Conservation (phyloP, 1,140 invertebrate species). For the Temnothorax longispinosus region DNA sequence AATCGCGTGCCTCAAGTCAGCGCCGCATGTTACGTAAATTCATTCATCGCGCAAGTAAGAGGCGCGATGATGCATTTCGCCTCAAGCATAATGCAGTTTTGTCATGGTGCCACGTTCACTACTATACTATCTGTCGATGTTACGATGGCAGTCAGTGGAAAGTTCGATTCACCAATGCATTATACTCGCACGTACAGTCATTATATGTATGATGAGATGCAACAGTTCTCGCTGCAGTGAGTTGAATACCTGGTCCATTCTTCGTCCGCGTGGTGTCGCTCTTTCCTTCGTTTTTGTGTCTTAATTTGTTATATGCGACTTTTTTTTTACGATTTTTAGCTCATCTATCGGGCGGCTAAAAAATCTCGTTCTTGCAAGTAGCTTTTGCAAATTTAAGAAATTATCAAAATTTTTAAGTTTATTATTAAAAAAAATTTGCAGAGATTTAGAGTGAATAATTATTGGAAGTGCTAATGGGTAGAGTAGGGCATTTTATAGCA, state of each 20-base stretch:
- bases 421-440: background rate
- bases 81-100: background rate
- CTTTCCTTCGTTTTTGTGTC: background rate
- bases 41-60: background rate
- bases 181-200: background rate
- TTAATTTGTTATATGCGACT: no score
- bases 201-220: background rate
- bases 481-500: background rate
- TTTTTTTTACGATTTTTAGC: background rate
- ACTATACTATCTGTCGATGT: background rate
- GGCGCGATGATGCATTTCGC: background rate
- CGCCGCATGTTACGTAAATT: background rate
- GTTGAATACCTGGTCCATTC: background rate
- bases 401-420: background rate
- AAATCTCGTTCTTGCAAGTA: background rate
- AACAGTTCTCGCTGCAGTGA: background rate
- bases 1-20: background rate
- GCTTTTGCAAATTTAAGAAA: background rate
- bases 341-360: background rate
- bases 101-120: background rate
- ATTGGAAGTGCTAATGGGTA: background rate
- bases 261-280: background rate
- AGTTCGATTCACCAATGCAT: background rate
- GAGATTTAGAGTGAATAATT: background rate
- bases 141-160: background rate